These are phyloP conservation scores for Buceros bicornis DNA, from an alignment of 2,797 vertebrate species.

Conservation along the genomic window DNA sequence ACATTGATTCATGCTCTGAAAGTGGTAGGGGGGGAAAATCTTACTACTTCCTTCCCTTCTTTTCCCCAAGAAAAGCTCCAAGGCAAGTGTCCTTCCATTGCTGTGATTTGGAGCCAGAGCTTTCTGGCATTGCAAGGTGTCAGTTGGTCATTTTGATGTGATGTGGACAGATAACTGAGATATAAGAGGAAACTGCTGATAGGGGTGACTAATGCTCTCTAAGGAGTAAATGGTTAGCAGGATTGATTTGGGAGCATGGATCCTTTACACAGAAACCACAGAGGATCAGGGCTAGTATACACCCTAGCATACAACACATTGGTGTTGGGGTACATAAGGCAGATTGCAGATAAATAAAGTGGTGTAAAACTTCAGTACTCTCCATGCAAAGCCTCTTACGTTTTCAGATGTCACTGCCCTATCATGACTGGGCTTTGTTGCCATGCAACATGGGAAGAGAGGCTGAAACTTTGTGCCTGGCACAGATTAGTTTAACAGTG, in stretches of 20 bases:
- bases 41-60: neutral
- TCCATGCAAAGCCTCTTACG: neutral
- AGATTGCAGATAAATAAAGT: neutral
- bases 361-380: neutral
- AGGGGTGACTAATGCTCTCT: constrained; percentile 19
- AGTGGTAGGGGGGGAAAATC: neutral
- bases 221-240: constrained; percentile 3
- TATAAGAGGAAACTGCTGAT: constrained; percentile 9
- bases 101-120: neutral
- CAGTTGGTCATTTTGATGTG: constrained; percentile 34
- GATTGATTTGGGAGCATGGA: neutral
- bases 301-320: rapidly evolving
- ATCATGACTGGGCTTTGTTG: constrained; percentile 12
- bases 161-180: constrained; percentile 36
- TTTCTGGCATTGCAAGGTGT: neutral
- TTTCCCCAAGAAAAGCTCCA: neutral
- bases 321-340: neutral
- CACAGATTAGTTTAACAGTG: constrained; percentile 48
- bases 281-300: neutral
- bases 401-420: neutral
- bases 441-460: neutral
- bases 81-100: neutral
- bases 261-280: neutral
- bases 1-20: neutral
- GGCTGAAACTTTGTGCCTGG: constrained; percentile 53